A percentile compares a stretch with the other conserved stretches of the same genome.
These are phyloP conservation scores for Drosophila aff. DNA, from an alignment of 1,140 invertebrate species.

Conservation along the genomic window DNA sequence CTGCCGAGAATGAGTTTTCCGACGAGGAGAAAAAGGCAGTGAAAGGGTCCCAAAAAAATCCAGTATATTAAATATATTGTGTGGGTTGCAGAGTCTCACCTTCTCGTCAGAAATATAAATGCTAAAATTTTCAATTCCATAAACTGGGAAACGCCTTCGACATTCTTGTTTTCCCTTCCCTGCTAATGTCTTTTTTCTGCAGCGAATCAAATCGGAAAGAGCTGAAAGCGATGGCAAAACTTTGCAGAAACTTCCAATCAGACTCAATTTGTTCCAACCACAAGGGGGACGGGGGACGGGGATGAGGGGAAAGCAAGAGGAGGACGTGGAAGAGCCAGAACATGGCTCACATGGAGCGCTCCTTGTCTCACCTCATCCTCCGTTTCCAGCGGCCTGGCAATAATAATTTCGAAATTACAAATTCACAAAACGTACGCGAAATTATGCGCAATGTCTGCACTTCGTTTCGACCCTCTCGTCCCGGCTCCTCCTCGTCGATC, in stretches of 20 bases:
- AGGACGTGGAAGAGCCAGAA: conserved; percentile 21
- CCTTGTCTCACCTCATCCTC: conserved; percentile 51
- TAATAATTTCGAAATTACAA: conserved; percentile 82
- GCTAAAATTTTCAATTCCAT: conserved; percentile 45
- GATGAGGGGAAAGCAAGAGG: neutral
- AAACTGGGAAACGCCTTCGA: conserved; percentile 49
- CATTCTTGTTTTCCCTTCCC: conserved; percentile 39
- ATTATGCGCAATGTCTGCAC: conserved; percentile 78
- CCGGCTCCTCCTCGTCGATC: conserved; percentile 18
- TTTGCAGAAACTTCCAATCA: conserved; percentile 73
- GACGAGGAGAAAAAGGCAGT: conserved; percentile 4
- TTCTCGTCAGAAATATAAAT: conserved; percentile 16
- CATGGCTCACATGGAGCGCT: conserved; percentile 49
- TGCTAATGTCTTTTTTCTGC: conserved; percentile 62
- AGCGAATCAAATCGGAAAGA: conserved; percentile 73
- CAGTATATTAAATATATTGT: conserved; percentile 14
- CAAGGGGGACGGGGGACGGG: conserved; percentile 20
- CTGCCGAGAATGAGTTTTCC: conserved; percentile 27
- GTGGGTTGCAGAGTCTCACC: conserved; percentile 19
- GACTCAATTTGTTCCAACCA: conserved; percentile 62
- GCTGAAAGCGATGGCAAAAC: conserved; percentile 41
- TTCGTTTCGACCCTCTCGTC: conserved; percentile 39
- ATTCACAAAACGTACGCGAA: conserved; percentile 83
- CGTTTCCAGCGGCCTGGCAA: conserved; percentile 50
- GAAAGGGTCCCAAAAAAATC: conserved; percentile 37